Base-by-base conservation (phyloP, 2,797 vertebrate species). In the Arctocebus calabarensis region DNA sequence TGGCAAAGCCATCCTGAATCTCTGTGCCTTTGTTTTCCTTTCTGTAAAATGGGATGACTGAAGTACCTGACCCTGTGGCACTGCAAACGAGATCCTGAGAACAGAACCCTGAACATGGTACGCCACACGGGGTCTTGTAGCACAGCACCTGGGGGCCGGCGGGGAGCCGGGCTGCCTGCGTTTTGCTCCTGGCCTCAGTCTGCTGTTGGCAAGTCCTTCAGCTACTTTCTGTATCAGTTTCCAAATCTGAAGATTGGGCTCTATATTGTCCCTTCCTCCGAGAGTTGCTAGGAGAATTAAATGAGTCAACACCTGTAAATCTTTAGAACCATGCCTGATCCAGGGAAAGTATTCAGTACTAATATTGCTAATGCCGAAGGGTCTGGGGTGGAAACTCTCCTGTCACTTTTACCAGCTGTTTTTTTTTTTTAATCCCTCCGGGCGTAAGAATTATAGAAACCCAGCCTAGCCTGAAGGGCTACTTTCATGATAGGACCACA, bases 31-130 rank as follows among this genome's bases (percentile, higher is more conserved):
- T 10, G 14, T 32, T 23, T 92, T 48, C 34, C 6, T n/a, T 57
- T 64, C 64, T 57, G 27, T 8, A 40, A 40, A 48, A 83, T 7
- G 92, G 1, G 52, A 34, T 27, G 20, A 7, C 90, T 14, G 74
- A 45, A 23, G 0, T 0, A 37, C 14, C 29, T 57, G 59, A 4
- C 7, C 11, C 5, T 7, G 23, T 13, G 7, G 37, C 4, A 8
- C 37, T 0, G 2, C n/a, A 23, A 62, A 64, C 1, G 2, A 52
- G 22, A 12, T 11, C 3, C 3, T 9, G 29, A 61, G 52, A 82
- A 2, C 1, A 1, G 8, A 71, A 70, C 64, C 3, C 4, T 8
- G 16, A 68, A 57, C 73, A 11, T 0, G 2, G 48, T 32, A 0
- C 3, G 0, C 25, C 66, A 64, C 4, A 1, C 3, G 0, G 4